These are phyloP conservation scores for Scelioninae gen. 1 DNA, from an alignment of 2,888 invertebrate species.

Conservation along the genomic window DNA sequence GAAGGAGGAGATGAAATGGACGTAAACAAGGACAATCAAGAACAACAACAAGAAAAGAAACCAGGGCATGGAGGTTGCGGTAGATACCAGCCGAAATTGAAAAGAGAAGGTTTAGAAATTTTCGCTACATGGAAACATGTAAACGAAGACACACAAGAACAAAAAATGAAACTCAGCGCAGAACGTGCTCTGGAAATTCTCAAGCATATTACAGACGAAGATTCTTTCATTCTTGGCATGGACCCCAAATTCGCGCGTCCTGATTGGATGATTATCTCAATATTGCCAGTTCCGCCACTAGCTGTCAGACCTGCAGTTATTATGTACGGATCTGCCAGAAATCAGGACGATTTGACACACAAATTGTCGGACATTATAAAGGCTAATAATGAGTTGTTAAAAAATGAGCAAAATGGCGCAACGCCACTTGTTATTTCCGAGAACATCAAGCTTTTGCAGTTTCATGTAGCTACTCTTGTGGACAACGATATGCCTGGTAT, in stretches of 20 bases:
- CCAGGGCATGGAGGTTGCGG: constrained; percentile 98
- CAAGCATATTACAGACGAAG: constrained; percentile 98
- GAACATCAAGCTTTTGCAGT: constrained; percentile 98
- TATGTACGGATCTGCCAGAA: constrained; percentile 99
- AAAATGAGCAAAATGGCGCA: constrained; percentile 98
- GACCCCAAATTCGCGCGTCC: constrained; percentile 98
- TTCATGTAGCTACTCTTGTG: constrained; percentile 98
- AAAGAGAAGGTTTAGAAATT: constrained; percentile 95
- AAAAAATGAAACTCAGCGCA: constrained; percentile 96
- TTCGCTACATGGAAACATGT: constrained; percentile 99
- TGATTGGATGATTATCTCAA: constrained; percentile 99
- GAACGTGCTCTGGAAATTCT: constrained; percentile 99
- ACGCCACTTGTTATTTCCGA: constrained; percentile 98
- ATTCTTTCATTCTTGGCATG: constrained; percentile 97
- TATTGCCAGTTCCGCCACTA: constrained; percentile 98
- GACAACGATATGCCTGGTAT: constrained; percentile 99
- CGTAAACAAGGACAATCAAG: constrained; percentile 91
- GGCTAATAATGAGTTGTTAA: constrained; percentile 96
- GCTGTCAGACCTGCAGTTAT: constrained; percentile 98
- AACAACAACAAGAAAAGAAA: constrained; percentile 85
- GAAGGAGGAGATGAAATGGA: constrained; percentile 99
- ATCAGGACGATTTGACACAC: constrained; percentile 99
- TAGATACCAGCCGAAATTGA: constrained; percentile 97
- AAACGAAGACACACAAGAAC: constrained; percentile 99
- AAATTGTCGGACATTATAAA: constrained; percentile 99